Base-by-base conservation (phyloP, 2,888 invertebrate species). In the Lithophane semibrunnea region DNA sequence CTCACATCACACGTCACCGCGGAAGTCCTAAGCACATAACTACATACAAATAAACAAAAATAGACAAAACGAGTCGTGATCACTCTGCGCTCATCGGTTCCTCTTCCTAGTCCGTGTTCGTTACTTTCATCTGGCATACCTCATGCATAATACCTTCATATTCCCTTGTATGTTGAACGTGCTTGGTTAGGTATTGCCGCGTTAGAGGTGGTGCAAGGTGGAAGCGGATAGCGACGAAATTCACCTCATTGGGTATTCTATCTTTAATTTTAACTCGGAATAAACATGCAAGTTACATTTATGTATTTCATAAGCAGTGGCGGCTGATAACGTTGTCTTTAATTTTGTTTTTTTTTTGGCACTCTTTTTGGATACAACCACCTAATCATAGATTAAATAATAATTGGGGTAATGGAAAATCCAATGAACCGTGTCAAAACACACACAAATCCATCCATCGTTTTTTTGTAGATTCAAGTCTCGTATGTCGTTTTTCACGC, bases 101-200 rank as follows among this genome's bases (percentile, higher is more conserved):
- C 86, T 79, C 82, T 84, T 85, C 86, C 81, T 83, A 74, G 84
- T 84, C 74, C 71, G 71, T 54, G 49, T 87, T 83, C 74, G 66
- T 79, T 83, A 91, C 90, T 91, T 91, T 91, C 91, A 86, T 89
- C 77, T 87, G 63, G 61, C 60, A 68, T 54, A 60, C 44, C 52
- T 69, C 76, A 65, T 77, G 67, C 78, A 79, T 84, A 77, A 75
- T 86, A 79, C 69, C 82, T 81, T 79, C 82, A 85, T 86, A 80
- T 82, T 83, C 78, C 85, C 87, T 86, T 79, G 76, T 77, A 68
- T 54, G 71, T 56, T 64, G 49, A 72, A 74, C 69, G 61, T 68
- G 79, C 44, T 37, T 61, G 54, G 49, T 49, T 56, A 54, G 37
- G 64, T 73, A 54, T 37, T 18, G 66, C 16, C 13, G 29, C 7